Evolutionary conservation across 2,888 invertebrate species (phyloP).

Genomic region (Ariolimax columbianus): DNA sequence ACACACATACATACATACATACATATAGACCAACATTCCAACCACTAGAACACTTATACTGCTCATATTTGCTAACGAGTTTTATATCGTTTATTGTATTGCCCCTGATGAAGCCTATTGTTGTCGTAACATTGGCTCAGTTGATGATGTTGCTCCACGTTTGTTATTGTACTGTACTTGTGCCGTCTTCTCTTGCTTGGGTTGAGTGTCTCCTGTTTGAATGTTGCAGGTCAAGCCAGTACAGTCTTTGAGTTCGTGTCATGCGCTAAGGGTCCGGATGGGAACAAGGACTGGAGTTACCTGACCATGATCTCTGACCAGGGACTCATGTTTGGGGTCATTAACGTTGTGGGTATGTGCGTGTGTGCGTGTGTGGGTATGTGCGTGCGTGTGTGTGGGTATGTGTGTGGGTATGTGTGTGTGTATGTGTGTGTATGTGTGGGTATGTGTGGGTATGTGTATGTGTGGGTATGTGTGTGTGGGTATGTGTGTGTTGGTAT

Average conservation of each 20-base stretch:
- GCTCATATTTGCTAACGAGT: too few species aligned
- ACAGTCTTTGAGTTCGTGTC: constrained; percentile 69
- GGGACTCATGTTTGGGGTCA: constrained; percentile 78
- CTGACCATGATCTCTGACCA: constrained; percentile 76
- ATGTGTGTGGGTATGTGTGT: background rate
- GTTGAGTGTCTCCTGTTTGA: too few species aligned
- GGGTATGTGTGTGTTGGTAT: background rate
- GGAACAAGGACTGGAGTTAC: constrained; percentile 73
- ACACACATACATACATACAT: too few species aligned
- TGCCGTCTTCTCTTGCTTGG: too few species aligned
- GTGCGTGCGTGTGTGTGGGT: background rate
- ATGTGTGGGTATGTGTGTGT: background rate
- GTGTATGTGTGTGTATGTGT: background rate
- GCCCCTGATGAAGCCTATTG: too few species aligned
- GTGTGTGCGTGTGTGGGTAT: background rate
- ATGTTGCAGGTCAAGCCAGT: constrained; percentile 64
- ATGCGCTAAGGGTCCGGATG: constrained; percentile 72
- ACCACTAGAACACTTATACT: too few species aligned
- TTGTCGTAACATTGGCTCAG: too few species aligned
- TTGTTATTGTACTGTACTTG: too few species aligned
- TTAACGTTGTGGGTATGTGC: constrained; percentile 76
- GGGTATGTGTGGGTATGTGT: background rate
- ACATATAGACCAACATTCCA: too few species aligned
- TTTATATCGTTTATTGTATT: too few species aligned
- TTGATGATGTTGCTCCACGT: too few species aligned